phyloP scores from a whole-genome alignment of 2,797 vertebrate species.

The Aldrovandia affinis region DNA sequence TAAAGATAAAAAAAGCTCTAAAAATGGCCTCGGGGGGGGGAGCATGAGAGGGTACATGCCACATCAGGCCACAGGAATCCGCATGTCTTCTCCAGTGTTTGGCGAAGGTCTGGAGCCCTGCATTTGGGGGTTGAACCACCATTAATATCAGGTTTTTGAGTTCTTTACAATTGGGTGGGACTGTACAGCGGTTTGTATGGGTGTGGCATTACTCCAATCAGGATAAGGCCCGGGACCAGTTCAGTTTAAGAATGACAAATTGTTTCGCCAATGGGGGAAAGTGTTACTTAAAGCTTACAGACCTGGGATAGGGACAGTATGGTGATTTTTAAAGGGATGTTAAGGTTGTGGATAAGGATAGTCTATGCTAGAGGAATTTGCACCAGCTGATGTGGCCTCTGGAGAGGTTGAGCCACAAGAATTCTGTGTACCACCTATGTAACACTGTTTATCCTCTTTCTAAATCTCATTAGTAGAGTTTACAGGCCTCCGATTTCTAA shows the following conservation, averaged over 20 bases:
- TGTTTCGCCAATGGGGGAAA: neutral
- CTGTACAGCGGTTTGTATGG: too few species aligned
- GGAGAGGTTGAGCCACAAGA: neutral
- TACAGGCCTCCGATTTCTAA: neutral
- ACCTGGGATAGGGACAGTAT: neutral
- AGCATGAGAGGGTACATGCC: too few species aligned
- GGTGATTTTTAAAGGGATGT: conserved; percentile 6
- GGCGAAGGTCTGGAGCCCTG: too few species aligned
- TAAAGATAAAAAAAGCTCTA: too few species aligned
- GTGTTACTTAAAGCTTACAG: neutral
- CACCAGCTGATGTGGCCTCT: neutral
- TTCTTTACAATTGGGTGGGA: neutral
- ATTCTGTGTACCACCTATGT: neutral
- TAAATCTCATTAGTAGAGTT: neutral
- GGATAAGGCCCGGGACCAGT: too few species aligned
- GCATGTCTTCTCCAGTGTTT: too few species aligned
- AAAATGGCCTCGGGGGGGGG: too few species aligned
- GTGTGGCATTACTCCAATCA: too few species aligned
- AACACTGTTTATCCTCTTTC: neutral
- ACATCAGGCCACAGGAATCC: too few species aligned
- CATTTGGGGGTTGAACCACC: too few species aligned
- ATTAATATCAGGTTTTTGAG: too few species aligned
- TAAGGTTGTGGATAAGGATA: neutral
- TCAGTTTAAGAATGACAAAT: too few species aligned
- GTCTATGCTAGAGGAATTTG: neutral